Evolutionary conservation across 2,888 invertebrate genomes (phyloP), one percentile per base, ranked within the genome.

Genomic region (Congeria kusceri): DNA sequence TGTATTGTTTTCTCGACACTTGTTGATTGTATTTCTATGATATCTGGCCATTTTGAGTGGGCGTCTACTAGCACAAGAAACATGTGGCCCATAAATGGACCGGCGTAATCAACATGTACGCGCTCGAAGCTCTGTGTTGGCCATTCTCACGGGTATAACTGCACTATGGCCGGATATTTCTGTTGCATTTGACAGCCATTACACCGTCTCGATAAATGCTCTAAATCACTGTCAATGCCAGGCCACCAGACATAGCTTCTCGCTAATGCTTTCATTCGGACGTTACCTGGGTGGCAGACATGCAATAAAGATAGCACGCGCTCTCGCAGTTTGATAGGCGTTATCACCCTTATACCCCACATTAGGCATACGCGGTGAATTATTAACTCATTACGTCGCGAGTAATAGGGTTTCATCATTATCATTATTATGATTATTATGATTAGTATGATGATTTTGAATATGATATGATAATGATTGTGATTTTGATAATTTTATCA

Each of bases 31-130:
- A 87, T 83, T 15, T 39, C 27, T 0, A 81, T 25, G 1, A 92
- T 89, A 85, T 94, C 93, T 0, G 91, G 86, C 92, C 93, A 94
- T 75, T 94, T 94, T 0, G 93, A 93, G 76, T 86, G 89, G 18
- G 92, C 84, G 58, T 87, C 83, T 7, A 78, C 78, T 5, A 78
- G n/a, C 1, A 84, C 63, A 1, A 94, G 76, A 87, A n/a, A n/a
- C 85, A 86, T 88, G 15, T 69, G 71, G 2, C 85, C 88, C 13
- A 86, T 62, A 61, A 92, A 77, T 44, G 92, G 87, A 29, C 86
- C 79, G 0, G 82, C 85, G 69, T 77, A 87, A 27, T 87, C 87
- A 0, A 85, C 57, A 69, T 87, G 88, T 23, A 89, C 18, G 3
- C 88, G 70, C 44, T 74, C 63, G 83, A 83, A 87, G 0, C 83